Conservation (phyloP, 2,113 vertebrate species). For the Sclerurus mexicanus region DNA sequence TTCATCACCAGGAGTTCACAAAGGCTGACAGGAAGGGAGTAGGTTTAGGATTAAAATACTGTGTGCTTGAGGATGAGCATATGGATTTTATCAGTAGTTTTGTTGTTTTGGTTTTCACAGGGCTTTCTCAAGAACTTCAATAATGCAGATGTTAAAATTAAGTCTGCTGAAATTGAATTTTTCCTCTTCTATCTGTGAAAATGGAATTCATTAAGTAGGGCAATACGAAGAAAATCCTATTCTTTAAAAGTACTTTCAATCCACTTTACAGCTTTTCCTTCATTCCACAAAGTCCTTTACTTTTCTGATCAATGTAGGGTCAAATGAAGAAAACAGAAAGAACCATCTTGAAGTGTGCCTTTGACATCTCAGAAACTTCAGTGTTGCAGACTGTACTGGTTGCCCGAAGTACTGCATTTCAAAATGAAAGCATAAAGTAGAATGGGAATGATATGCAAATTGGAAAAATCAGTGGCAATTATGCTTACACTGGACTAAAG, state of each 20-base stretch:
- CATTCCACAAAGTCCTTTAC: background rate
- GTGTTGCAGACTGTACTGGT: background rate
- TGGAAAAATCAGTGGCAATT: background rate
- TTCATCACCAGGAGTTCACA: background rate
- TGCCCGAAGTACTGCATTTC: background rate
- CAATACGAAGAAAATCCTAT: background rate
- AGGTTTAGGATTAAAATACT: background rate
- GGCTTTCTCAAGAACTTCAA: background rate
- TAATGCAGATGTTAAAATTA: slow-evolving; percentile 9
- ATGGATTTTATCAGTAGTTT: background rate
- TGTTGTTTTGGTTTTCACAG: background rate
- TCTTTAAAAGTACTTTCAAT: background rate
- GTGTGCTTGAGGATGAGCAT: background rate
- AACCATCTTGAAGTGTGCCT: background rate
- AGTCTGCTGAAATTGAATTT: background rate
- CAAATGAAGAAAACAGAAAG: background rate
- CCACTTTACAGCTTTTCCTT: background rate
- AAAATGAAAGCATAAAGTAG: background rate
- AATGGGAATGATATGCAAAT: slow-evolving; percentile 5
- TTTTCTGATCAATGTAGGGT: background rate
- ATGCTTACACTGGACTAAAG: background rate
- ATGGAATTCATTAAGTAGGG: slow-evolving; percentile 27
- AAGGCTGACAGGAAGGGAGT: background rate
- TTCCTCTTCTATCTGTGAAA: background rate
- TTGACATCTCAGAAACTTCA: background rate